Conservation (phyloP, 1,140 invertebrate genomes). For the Hylaeus anthracinus region DNA sequence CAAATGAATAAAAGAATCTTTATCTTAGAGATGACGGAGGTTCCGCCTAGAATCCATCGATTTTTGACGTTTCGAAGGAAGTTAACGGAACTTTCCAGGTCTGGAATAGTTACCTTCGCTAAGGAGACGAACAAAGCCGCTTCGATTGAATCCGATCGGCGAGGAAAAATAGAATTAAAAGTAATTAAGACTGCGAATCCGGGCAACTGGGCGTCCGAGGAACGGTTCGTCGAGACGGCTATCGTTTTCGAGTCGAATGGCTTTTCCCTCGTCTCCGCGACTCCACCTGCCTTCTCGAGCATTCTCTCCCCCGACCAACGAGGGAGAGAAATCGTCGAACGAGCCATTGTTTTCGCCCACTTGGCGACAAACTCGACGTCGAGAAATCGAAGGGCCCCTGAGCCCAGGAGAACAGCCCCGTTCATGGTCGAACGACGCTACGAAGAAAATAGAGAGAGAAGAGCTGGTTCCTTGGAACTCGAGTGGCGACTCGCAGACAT, state of each 20-base stretch:
- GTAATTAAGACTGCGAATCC: constrained; percentile 51
- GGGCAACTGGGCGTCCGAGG: neutral
- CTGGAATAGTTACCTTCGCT: neutral
- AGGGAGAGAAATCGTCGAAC: constrained; percentile 50
- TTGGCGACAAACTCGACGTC: constrained; percentile 57
- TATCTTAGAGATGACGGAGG: too few species aligned
- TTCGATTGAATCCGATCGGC: constrained; percentile 1
- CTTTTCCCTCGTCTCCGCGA: neutral
- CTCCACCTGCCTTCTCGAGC: constrained; percentile 18
- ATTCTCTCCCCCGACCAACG: constrained; percentile 26
- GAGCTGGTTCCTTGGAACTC: neutral
- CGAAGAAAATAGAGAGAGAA: constrained; percentile 41
- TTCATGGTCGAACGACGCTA: constrained; percentile 45
- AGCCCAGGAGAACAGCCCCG: constrained; percentile 31
- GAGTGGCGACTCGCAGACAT: neutral
- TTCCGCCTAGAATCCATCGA: neutral
- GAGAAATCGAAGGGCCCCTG: constrained; percentile 44
- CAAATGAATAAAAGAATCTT: too few species aligned
- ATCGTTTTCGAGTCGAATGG: constrained; percentile 35
- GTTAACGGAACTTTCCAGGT: neutral
- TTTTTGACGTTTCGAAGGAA: neutral
- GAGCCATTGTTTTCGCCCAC: constrained; percentile 69
- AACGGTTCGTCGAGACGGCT: constrained; percentile 15
- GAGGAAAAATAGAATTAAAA: constrained; percentile 58
- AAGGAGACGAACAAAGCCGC: neutral